A percentile compares a stretch with the other conserved stretches of the same genome.
Conservation (phyloP, 2,113 vertebrate species). For the Rhadina sibilatrix region DNA sequence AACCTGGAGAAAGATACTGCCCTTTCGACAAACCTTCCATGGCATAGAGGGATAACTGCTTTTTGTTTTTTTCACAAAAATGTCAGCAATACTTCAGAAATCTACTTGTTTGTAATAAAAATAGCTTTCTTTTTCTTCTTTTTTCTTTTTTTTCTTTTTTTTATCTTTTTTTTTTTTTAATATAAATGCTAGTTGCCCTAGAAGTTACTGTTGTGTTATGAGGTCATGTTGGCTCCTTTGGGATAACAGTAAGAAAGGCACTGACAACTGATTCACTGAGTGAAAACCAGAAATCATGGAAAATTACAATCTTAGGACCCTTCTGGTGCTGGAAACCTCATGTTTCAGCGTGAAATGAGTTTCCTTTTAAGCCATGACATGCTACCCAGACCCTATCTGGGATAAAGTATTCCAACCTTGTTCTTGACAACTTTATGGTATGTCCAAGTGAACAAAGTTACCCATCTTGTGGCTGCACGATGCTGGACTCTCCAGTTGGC, state of each 20-base stretch:
- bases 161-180: neutral
- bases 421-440: neutral
- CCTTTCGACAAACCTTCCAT: neutral
- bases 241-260: neutral
- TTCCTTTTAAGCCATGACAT: neutral
- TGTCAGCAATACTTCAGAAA: neutral
- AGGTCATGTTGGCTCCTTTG: neutral
- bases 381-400: fast-evolving
- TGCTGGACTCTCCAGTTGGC: neutral
- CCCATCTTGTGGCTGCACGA: neutral
- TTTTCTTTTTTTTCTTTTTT: neutral
- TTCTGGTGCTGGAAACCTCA: neutral
- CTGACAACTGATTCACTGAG: neutral
- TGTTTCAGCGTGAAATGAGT: neutral
- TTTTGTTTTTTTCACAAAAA: neutral
- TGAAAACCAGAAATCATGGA: neutral
- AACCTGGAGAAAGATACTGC: neutral
- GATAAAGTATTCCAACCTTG: neutral
- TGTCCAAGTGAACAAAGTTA: neutral
- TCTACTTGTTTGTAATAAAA: neutral
- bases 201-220: neutral
- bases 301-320: neutral
- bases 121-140: neutral
- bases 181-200: neutral
- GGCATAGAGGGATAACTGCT: neutral